A percentile compares a stretch with the other conserved stretches of the same genome.
Evolutionary conservation across 2,888 invertebrate genomes (phyloP).

Genomic region (Xestia c-nigrum): DNA sequence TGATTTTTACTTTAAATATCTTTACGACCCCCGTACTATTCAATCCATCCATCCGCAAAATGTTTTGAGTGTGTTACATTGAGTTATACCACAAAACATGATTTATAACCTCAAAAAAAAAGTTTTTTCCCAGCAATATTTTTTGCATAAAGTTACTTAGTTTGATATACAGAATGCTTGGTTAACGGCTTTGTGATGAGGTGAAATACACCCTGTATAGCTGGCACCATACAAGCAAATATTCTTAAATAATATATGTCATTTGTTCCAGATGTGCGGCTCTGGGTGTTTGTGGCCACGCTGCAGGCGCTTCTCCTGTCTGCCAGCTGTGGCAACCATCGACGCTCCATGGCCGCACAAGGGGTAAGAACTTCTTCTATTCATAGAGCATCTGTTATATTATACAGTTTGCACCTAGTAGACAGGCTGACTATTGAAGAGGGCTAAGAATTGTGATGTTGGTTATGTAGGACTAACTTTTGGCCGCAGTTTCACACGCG

Average conservation of each 20-base stretch:
- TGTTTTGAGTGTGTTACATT: too few relatives aligned
- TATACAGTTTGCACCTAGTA: not conserved
- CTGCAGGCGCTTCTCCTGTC: constrained; percentile 76
- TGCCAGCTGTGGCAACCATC: constrained; percentile 76
- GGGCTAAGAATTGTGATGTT: not conserved
- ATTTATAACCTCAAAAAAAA: too few relatives aligned
- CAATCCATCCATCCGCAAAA: too few relatives aligned
- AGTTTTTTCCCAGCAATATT: too few relatives aligned
- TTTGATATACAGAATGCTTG: too few relatives aligned
- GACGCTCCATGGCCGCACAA: constrained; percentile 82
- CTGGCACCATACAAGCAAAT: not conserved
- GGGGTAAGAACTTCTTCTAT: constrained; percentile 70
- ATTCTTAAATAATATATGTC: not conserved
- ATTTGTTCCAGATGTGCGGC: constrained; percentile 76
- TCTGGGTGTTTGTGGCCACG: constrained; percentile 78
- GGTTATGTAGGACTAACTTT: not conserved
- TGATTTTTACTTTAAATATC: too few relatives aligned
- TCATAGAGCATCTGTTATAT: not conserved
- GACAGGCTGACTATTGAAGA: not conserved
- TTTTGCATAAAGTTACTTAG: too few relatives aligned
- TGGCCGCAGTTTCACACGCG: not conserved
- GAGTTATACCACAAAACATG: too few relatives aligned
- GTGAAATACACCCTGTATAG: too few relatives aligned
- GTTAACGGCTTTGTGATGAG: too few relatives aligned
- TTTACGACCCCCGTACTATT: too few relatives aligned